Evolutionary conservation across 1,140 invertebrate species (phyloP), one percentile per base, ranked within the genome.

Genomic region (Centruroides sculpturatus): DNA sequence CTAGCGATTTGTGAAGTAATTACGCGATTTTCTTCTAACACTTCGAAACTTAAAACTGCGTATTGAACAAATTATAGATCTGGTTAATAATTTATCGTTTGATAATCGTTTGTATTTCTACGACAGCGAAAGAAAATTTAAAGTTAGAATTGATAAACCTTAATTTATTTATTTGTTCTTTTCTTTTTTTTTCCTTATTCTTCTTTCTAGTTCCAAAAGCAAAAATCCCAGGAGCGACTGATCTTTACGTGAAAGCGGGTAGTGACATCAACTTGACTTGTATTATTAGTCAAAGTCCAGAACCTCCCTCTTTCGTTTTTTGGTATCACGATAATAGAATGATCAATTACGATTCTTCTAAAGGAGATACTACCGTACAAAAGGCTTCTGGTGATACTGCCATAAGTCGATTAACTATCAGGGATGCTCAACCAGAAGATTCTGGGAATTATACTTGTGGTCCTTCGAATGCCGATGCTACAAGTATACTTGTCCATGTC

Each of bases 241-340:
- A 93, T 73, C 78, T 93, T 65, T 92, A 87, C 76, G 92, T 93
- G 69, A 86, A 92, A 75, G 80, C 85, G 59, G 89, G 89, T 55
- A 92, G 88, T 70, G 92, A 89, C 67, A 92, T 94, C 75, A 93
- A 93, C 77, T 79, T 94, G 64, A 94, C 90, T 55, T 94, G 91
- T 75, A 83, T 92, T 61, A 87, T 94, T 62, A 77, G 85, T 52
- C 87, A 88, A 71, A 90, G 87, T 69, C 89, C 91, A 12, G 89
- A 92, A 71, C 87, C 89, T 59, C 90, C 90, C 49, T 86, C 86
- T 54, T 92, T 89, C 73, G 92, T 94, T 71, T 92, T 89, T 75
- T 94, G 85, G 85, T 85, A 84, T 70, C 82, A 84, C 70, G 71
- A 85, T 46, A 64, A 71, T 23, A 47, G 66, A 46, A 70, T 70